Percentiles rank a stretch among this genome's conserved stretches.
phyloP scores from a whole-genome alignment of 2,888 invertebrate genomes.

The Morinoia aosen region DNA sequence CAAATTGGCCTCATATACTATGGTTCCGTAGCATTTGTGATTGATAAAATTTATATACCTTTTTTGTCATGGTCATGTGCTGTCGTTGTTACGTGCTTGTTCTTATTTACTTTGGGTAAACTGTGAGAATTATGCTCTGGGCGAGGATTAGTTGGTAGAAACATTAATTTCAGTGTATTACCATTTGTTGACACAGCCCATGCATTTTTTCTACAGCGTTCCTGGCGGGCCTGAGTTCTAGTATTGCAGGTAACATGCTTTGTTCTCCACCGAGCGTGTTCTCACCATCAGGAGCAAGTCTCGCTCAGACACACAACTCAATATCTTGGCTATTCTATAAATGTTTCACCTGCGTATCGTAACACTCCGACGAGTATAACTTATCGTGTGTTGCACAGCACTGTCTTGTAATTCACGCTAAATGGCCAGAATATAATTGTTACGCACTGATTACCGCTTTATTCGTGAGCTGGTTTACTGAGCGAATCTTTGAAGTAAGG shows the following conservation, averaged over 20 bases:
- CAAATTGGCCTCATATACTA: neutral
- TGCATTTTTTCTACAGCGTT: constrained; percentile 26
- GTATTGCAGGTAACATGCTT: constrained; percentile 8
- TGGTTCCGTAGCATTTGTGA: too few relatives aligned
- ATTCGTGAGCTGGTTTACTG: too few relatives aligned
- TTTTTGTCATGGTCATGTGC: neutral
- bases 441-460: too few relatives aligned
- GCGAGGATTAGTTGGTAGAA: neutral
- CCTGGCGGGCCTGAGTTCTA: constrained; percentile 38
- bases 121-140: neutral
- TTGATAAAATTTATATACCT: neutral
- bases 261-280: neutral
- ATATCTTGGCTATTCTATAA: too few relatives aligned
- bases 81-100: neutral
- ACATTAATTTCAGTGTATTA: neutral
- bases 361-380: neutral
- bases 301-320: neutral
- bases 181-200: neutral
- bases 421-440: neutral
- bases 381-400: neutral
- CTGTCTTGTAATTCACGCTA: neutral
- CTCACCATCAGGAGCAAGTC: neutral
- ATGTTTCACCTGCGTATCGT: too few relatives aligned
- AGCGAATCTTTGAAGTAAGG: too few relatives aligned
- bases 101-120: neutral